Evolutionary conservation across 1,140 invertebrate species (phyloP), one percentile per base, ranked within the genome.

Genomic region (Anadara kagoshimensis): DNA sequence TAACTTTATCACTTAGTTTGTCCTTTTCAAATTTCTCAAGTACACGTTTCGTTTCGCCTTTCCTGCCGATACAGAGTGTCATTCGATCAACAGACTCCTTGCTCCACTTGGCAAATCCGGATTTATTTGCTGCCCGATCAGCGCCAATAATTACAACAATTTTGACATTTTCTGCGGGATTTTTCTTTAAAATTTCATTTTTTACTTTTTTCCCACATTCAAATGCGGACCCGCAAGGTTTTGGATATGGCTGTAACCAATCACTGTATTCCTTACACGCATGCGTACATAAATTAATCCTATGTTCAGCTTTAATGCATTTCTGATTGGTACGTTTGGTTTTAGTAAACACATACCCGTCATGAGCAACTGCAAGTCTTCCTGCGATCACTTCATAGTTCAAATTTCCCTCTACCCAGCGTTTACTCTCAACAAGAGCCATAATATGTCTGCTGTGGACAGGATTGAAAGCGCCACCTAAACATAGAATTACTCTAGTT

Each of bases 391-490:
- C 64, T 45, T 57, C 10, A 16, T 45, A 57, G 8, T 67, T 47
- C 1, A 53, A 56, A 45, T 67, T 67, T 24, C 22, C 36, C 16
- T 67, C 64, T 0, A 67, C 18, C 64, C 64, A 67, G 7, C 44
- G 41, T 57, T 67, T 67, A 14, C n/a, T 22, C 2, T 51, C 4
- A 7, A 57, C 53, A 41, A 67, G 44, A 18, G 64, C 64, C 64
- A 67, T 56, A 12, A 67, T 22, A 57, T 67, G 64, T 26, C 64
- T 20, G 14, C n/a, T 67, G n/a, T 67, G 64, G 2, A 57, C 41
- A 26, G 64, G 64, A 67, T 67, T 67, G 14, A 67, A 67, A 12
- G 64, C 64, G 4, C 64, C 64, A 1, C 64, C 64, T 26, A 67
- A 47, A 56, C 51, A 56, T 1, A 67, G 2, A 44, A 67, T 57